Conservation (phyloP, 2,113 vertebrate species). For the Antennarius striatus region DNA sequence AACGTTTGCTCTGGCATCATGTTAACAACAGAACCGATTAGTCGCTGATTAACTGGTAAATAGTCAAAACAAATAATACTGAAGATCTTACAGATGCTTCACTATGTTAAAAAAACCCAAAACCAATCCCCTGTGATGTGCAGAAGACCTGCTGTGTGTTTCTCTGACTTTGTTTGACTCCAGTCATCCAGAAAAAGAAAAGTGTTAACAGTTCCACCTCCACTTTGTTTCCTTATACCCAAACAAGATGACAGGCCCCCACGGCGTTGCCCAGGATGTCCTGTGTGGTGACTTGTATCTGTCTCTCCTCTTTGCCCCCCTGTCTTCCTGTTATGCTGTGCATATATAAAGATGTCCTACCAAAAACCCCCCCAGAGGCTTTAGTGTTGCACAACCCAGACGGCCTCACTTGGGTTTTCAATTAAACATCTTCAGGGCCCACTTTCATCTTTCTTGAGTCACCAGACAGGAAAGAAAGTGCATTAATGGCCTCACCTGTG, state of each 20-base stretch:
- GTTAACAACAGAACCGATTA: slow-evolving; percentile 28
- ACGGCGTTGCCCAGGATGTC: slow-evolving; percentile 72
- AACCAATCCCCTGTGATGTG: not conserved
- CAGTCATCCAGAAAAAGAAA: slow-evolving; percentile 25
- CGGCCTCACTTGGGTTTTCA: slow-evolving; percentile 4
- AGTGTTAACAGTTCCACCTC: slow-evolving; percentile 32
- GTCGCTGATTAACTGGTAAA: slow-evolving; percentile 19
- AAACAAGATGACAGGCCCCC: slow-evolving; percentile 46
- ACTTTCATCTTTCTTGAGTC: slow-evolving; percentile 38
- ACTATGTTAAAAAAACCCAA: not conserved
- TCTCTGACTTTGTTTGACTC: slow-evolving; percentile 45
- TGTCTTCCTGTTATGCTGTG: slow-evolving; percentile 64
- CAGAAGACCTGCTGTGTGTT: slow-evolving; percentile 39
- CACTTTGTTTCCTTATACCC: slow-evolving; percentile 31
- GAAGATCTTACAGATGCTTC: slow-evolving; percentile 1
- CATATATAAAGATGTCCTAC: slow-evolving; percentile 37
- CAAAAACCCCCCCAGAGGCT: slow-evolving; percentile 13
- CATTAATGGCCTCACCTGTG: slow-evolving; percentile 34
- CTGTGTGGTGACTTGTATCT: slow-evolving; percentile 57
- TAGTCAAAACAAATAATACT: not conserved
- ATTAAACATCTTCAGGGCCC: slow-evolving; percentile 13
- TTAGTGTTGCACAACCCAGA: not conserved
- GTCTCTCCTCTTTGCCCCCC: slow-evolving; percentile 42
- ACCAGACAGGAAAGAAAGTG: slow-evolving; percentile 5
- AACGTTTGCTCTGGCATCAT: not conserved